Percentiles rank a stretch among this genome's conserved stretches.
Evolutionary conservation across 1,140 invertebrate species (phyloP).

Genomic region (Cepaea nemoralis): DNA sequence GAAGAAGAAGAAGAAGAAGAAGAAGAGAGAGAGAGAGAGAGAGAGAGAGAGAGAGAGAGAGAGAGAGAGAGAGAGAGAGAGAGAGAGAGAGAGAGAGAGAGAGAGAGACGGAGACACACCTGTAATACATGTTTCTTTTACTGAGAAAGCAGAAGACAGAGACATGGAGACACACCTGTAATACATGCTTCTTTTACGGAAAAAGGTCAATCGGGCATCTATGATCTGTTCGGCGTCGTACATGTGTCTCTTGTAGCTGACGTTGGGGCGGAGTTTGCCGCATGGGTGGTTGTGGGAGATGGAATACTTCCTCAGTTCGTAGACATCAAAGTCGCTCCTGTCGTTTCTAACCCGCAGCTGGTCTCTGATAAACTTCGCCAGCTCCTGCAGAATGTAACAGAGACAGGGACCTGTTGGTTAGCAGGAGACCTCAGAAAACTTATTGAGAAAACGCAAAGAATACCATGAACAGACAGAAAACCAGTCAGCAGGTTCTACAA

Average conservation of each 20-base stretch:
- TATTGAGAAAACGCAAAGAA: no score
- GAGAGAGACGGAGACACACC: no score
- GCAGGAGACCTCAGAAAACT: no score
- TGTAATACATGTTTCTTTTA: no score
- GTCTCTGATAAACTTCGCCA: slow-evolving; percentile 6
- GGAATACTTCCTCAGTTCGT: background rate
- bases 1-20: background rate
- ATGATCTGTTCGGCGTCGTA: background rate
- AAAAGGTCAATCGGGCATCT: background rate
- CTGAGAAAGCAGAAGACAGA: no score
- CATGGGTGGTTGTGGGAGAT: background rate
- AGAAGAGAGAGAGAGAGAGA: background rate
- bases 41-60: slow-evolving; percentile 10
- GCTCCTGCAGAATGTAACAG: background rate
- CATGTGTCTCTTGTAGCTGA: slow-evolving; percentile 8
- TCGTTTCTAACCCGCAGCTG: slow-evolving; percentile 14
- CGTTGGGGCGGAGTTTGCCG: background rate
- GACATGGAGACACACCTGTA: slow-evolving; percentile 8
- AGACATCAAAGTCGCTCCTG: background rate
- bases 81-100: slow-evolving; percentile 18
- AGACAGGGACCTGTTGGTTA: background rate
- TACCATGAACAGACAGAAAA: no score
- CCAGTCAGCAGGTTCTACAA: no score
- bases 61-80: slow-evolving; percentile 6
- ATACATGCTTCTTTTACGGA: slow-evolving; percentile 23